Percentiles rank a stretch among this genome's conserved stretches.
Conservation (phyloP, 2,113 vertebrate species). For the Antechinus flavipes region DNA sequence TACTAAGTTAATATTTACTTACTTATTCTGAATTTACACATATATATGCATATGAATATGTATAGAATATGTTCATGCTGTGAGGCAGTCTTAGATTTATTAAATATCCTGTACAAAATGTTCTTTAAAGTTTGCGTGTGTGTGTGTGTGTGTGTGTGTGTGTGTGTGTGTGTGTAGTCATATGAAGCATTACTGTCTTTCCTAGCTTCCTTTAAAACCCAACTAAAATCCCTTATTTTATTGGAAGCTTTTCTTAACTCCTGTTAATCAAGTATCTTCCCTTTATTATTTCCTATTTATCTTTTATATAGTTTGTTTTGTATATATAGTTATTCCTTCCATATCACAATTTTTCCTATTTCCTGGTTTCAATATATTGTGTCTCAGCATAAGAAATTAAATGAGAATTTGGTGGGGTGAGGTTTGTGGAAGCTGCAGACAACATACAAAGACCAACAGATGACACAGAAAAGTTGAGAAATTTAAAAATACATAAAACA, state of each 20-base stretch:
- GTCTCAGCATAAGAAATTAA: no score
- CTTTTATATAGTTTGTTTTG: not conserved
- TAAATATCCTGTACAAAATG: not conserved
- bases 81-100: not conserved
- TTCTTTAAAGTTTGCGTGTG: not conserved
- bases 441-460: no score
- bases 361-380: no score
- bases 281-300: not conserved
- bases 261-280: not conserved
- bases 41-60: not conserved
- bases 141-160: not conserved
- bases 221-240: not conserved
- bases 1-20: not conserved
- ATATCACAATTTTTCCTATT: no score
- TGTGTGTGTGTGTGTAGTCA: not conserved
- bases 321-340: no score
- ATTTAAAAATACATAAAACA: no score
- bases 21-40: not conserved
- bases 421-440: no score
- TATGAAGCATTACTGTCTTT: not conserved
- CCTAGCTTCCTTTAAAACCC: not conserved
- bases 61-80: not conserved
- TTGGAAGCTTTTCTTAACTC: not conserved
- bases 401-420: no score
- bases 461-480: no score